Percentiles rank a stretch among this genome's conserved stretches.
Evolutionary conservation across 2,888 invertebrate species (phyloP).

Genomic region (Autographa gamma): DNA sequence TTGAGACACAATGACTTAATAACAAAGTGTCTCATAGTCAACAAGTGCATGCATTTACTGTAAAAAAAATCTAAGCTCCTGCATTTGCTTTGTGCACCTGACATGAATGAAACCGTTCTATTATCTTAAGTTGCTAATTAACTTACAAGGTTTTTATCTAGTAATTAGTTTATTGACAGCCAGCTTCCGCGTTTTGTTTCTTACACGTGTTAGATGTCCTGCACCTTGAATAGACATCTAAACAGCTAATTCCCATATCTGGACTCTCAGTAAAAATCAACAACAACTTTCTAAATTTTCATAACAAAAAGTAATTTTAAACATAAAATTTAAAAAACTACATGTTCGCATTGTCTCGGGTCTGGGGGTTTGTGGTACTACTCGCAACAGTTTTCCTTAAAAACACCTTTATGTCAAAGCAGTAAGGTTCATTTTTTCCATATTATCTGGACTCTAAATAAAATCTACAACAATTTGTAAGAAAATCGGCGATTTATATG

Average conservation of each 20-base stretch:
- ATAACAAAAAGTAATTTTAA: too few species aligned
- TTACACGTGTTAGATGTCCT: slow-evolving; percentile 24
- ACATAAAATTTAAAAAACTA: too few species aligned
- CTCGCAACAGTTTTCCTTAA: too few species aligned
- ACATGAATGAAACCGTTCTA: slow-evolving; percentile 30
- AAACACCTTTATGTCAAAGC: too few species aligned
- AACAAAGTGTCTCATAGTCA: too few species aligned
- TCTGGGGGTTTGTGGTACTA: too few species aligned
- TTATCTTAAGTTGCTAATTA: slow-evolving; percentile 33
- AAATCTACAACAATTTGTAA: neutral
- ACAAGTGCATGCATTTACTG: neutral
- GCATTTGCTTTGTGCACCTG: neutral
- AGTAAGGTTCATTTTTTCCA: too few species aligned
- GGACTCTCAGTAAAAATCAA: too few species aligned
- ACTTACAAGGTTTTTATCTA: slow-evolving; percentile 33
- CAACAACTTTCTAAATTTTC: too few species aligned
- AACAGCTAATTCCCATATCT: neutral
- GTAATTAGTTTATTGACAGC: slow-evolving; percentile 27
- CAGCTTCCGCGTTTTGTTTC: slow-evolving; percentile 21
- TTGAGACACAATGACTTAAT: neutral
- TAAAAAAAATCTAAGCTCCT: neutral
- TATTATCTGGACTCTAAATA: neutral
- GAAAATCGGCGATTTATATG: too few species aligned
- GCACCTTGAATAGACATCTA: neutral
- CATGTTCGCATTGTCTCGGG: too few species aligned